Evolutionary conservation across 2,113 vertebrate genomes (phyloP).

Genomic region (Guaruba guarouba): DNA sequence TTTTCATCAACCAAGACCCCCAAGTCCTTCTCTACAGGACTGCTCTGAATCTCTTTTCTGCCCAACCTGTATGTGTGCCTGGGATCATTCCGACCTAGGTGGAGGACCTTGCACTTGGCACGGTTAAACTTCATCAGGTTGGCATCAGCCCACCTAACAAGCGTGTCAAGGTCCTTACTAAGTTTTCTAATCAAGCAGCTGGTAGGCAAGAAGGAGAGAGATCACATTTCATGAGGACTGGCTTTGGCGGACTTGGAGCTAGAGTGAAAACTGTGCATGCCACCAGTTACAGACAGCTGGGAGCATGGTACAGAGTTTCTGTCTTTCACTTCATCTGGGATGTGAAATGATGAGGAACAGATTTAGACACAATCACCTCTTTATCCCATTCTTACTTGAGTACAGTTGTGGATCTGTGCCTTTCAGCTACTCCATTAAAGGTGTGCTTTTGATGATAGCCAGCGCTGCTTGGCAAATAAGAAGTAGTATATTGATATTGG

Average conservation of each 20-base stretch:
- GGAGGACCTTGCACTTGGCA: too few species aligned
- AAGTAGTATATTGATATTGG: slow-evolving; percentile 9
- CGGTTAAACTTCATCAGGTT: too few species aligned
- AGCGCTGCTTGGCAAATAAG: neutral
- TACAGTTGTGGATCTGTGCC: neutral
- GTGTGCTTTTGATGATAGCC: slow-evolving; percentile 37
- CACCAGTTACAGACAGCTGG: neutral
- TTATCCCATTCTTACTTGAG: neutral
- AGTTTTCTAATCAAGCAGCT: neutral
- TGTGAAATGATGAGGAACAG: slow-evolving; percentile 11
- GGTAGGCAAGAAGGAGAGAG: neutral
- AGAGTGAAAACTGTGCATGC: neutral
- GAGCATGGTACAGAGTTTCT: neutral
- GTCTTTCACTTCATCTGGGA: slow-evolving; percentile 14
- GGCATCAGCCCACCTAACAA: too few species aligned
- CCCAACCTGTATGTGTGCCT: too few species aligned
- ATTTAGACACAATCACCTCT: neutral
- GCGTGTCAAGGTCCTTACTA: neutral
- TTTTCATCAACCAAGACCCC: too few species aligned
- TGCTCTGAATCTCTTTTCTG: too few species aligned
- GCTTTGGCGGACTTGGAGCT: neutral
- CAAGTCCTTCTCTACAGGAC: too few species aligned
- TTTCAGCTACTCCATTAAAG: slow-evolving; percentile 5
- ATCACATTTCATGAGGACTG: neutral
- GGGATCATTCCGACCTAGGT: too few species aligned